A percentile compares a stretch with the other conserved stretches of the same genome.
Evolutionary conservation across 2,113 vertebrate species (phyloP).

Genomic region (Rhodinocichla rosea): DNA sequence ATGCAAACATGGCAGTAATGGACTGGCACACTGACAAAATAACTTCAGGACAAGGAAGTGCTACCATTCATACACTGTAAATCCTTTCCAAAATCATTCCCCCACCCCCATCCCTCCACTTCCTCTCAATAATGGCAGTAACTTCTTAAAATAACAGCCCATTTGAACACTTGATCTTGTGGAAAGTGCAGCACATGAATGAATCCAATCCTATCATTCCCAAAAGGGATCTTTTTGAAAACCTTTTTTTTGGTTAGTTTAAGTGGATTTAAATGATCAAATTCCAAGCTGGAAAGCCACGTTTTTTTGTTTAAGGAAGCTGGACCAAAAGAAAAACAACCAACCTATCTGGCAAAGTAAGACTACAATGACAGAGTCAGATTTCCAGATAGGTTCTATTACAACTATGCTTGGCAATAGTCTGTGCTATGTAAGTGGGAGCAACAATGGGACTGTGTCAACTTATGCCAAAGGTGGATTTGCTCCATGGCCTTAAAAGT

Average conservation of each 20-base stretch:
- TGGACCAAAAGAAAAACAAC: background rate
- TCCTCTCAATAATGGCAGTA: background rate
- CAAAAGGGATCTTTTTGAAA: background rate
- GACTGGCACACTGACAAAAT: constrained; percentile 14
- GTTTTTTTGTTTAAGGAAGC: constrained; percentile 12
- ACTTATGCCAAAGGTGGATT: constrained; percentile 8
- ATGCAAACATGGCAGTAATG: background rate
- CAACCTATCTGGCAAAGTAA: background rate
- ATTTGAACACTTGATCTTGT: background rate
- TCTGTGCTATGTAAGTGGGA: background rate
- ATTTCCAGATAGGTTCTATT: constrained; percentile 37
- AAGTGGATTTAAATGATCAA: constrained; percentile 14
- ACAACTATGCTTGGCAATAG: constrained; percentile 13
- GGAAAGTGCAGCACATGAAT: background rate
- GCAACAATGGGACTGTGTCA: constrained; percentile 7
- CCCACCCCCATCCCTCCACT: accelerated
- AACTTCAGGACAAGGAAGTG: background rate
- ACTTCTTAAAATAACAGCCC: background rate
- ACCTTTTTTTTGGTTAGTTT: background rate
- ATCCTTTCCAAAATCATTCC: background rate
- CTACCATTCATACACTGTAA: background rate
- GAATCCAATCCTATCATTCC: background rate
- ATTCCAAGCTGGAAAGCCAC: constrained; percentile 1
- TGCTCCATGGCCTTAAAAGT: constrained; percentile 17
- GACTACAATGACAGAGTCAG: constrained; percentile 32